A percentile compares a stretch with the other conserved stretches of the same genome.
phyloP scores from a whole-genome alignment of 2,797 vertebrate species.

The Sebastes nivosus region DNA sequence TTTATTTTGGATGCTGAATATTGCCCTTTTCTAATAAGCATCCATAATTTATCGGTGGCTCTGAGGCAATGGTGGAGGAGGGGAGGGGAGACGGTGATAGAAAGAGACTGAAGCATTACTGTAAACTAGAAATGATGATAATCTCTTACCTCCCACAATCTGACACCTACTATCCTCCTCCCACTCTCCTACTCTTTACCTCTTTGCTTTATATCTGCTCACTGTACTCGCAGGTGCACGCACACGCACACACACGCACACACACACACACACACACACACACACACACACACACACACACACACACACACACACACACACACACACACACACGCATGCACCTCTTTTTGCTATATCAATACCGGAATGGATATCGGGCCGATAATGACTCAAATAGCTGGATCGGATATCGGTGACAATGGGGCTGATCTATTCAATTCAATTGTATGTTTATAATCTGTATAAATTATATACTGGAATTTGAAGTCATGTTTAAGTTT shows the following conservation, averaged over 20 bases:
- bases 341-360: background rate
- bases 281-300: background rate
- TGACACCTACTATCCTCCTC: constrained; percentile 55
- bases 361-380: too few species aligned
- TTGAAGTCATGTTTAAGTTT: too few species aligned
- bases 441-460: too few species aligned
- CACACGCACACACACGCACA: background rate
- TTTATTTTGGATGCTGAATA: constrained; percentile 83
- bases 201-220: constrained; percentile 25
- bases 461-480: too few species aligned
- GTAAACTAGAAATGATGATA: constrained; percentile 53
- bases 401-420: too few species aligned
- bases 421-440: too few species aligned
- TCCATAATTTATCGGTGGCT: constrained; percentile 82
- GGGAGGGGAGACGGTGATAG: constrained; percentile 46
- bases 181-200: constrained; percentile 45
- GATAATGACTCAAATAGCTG: too few species aligned
- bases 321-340: background rate
- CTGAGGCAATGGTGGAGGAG: constrained; percentile 62
- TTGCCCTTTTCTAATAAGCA: constrained; percentile 86
- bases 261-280: background rate
- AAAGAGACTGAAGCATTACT: constrained; percentile 66
- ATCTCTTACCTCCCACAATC: constrained; percentile 61
- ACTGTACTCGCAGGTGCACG: background rate
- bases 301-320: background rate